phyloP scores from a whole-genome alignment of 2,888 invertebrate genomes.

The Criorhina ranunculi region DNA sequence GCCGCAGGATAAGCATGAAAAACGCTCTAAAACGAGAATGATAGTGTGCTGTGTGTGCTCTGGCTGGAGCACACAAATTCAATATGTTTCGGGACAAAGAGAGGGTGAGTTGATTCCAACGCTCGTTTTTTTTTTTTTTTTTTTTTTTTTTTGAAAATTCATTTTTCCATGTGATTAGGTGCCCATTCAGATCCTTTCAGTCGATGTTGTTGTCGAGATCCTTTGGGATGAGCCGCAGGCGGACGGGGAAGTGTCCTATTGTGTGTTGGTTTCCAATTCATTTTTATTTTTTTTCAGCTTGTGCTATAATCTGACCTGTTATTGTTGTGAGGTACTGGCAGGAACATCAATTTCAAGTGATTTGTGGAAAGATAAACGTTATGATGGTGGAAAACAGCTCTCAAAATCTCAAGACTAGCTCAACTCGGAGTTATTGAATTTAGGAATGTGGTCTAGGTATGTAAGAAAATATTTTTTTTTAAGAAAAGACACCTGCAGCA shows the following conservation, averaged over 20 bases:
- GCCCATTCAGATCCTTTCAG: constrained; percentile 63
- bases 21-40: constrained; percentile 20
- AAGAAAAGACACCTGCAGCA: constrained; percentile 29
- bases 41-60: constrained; percentile 4
- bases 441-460: constrained; percentile 35
- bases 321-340: constrained; percentile 36
- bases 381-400: not conserved
- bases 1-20: constrained; percentile 51
- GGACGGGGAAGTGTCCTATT: constrained; percentile 1
- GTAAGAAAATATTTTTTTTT: constrained; percentile 11
- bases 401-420: constrained; percentile 3
- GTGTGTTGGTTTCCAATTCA: constrained; percentile 7
- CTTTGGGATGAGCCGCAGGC: constrained; percentile 32
- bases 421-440: constrained; percentile 38
- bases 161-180: constrained; percentile 75
- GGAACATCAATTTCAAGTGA: constrained; percentile 32
- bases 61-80: constrained; percentile 23
- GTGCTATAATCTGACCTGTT: constrained; percentile 31
- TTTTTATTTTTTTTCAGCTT: not conserved
- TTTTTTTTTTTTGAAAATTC: constrained; percentile 47
- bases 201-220: constrained; percentile 43
- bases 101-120: not conserved
- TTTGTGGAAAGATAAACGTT: constrained; percentile 23
- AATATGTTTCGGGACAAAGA: constrained; percentile 4
- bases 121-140: not conserved